Evolutionary conservation across 2,113 vertebrate species (phyloP).

Genomic region (Corythoichthys haematopterus): DNA sequence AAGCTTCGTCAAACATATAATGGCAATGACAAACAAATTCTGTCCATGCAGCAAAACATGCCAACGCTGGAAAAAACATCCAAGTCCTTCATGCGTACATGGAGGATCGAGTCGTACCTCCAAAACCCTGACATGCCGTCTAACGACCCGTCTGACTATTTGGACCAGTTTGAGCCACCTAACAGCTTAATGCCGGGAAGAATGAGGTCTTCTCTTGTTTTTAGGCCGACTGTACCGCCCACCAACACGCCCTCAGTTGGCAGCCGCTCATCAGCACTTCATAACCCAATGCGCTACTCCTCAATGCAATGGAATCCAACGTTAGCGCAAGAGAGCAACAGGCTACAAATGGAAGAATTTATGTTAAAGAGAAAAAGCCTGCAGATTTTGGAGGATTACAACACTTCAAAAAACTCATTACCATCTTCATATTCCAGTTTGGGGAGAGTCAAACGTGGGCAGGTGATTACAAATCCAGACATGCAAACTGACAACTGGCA

Average conservation of each 20-base stretch:
- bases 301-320: constrained; percentile 60
- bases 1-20: constrained; percentile 82
- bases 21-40: constrained; percentile 78
- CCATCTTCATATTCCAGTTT: constrained; percentile 68
- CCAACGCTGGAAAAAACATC: constrained; percentile 84
- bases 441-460: constrained; percentile 50
- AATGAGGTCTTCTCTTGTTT: constrained; percentile 80
- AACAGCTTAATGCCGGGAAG: constrained; percentile 74
- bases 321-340: constrained; percentile 32
- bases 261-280: constrained; percentile 48
- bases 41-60: constrained; percentile 83
- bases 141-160: constrained; percentile 69
- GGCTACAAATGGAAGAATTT: constrained; percentile 48
- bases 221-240: constrained; percentile 83
- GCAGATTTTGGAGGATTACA: constrained; percentile 63
- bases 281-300: constrained; percentile 45
- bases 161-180: constrained; percentile 73
- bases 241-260: constrained; percentile 73
- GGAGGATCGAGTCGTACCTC: constrained; percentile 89
- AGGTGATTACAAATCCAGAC: constrained; percentile 45
- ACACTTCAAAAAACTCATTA: constrained; percentile 59
- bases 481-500: constrained; percentile 68
- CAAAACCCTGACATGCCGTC: constrained; percentile 74
- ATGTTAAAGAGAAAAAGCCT: constrained; percentile 58
- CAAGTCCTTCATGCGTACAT: constrained; percentile 83